Evolutionary conservation across 1,140 invertebrate species (phyloP), one percentile per base, ranked within the genome.

Genomic region (Myzus persicae): DNA sequence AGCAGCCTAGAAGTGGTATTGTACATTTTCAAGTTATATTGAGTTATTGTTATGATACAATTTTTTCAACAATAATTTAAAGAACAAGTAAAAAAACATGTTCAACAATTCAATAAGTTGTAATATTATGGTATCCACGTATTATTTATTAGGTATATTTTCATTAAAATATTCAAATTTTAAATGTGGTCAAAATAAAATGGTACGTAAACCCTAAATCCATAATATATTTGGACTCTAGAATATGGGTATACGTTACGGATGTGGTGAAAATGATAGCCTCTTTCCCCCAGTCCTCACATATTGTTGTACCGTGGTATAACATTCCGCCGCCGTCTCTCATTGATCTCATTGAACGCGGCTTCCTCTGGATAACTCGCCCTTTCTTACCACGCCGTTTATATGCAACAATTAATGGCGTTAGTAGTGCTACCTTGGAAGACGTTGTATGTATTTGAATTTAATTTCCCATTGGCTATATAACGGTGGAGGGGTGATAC

Each of bases 281-380:
- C 14, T 11, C 11, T 87, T 46, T 24, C 31, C 31, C 31, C 26
- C 40, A 31, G 20, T 24, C 26, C 0, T 11, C 40, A 26, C 20
- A 46, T 54, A 40, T 36, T 48, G 20, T 42, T 54, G 59, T 90
- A 54, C 48, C 18, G 48, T 38, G 48, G 22, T 26, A 26, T 51
- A 40, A 44, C 51, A 90, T 90, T 90, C 89, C 89, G 38, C 89
- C 89, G 54, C 89, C 51, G 40, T 22, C 54, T 67, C 11, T 40
- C 89, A 90, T 90, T 90, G 89, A 90, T 90, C 89, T 90, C 89
- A 67, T 90, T 90, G 89, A 90, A 90, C 89, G 36, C 48, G 54
- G 89, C 31, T 67, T 67, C 89, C 38, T 90, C 26, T 67, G 24
- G 26, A 20, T 67, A 36, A 26, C 48, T 90, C 51, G n/a, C 31